phyloP scores from a whole-genome alignment of 1,140 invertebrate genomes.

The Lasioglossum albipes region DNA sequence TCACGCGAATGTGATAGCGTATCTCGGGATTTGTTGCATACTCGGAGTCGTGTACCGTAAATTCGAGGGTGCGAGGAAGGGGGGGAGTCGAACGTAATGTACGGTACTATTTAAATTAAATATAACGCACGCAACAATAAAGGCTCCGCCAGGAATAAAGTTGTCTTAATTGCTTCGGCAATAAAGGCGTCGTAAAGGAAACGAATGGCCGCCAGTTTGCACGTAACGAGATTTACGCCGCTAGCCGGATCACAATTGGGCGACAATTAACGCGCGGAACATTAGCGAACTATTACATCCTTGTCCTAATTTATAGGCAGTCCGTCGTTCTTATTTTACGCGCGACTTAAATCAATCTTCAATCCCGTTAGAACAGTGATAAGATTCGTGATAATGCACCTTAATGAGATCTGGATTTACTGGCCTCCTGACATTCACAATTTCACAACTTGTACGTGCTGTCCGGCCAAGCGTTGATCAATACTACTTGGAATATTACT shows the following conservation, averaged over 20 bases:
- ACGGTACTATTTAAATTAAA: conserved; percentile 4
- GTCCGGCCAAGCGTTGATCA: too few species aligned
- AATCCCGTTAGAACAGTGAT: background rate
- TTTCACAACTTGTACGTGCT: too few species aligned
- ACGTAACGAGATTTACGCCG: conserved; percentile 3
- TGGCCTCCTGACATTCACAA: too few species aligned
- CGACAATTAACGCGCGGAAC: background rate
- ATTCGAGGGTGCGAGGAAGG: background rate
- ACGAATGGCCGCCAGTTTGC: conserved; percentile 3
- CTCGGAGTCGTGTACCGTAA: background rate
- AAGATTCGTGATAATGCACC: too few species aligned
- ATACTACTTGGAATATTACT: too few species aligned
- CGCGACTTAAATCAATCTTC: background rate
- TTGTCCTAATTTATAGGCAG: background rate
- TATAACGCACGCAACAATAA: conserved; percentile 11
- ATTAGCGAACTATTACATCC: background rate
- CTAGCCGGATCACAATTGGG: background rate
- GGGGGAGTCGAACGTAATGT: background rate
- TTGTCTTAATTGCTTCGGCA: conserved; percentile 29
- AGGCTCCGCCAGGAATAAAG: background rate
- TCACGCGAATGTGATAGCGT: background rate
- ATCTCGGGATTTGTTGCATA: conserved; percentile 12
- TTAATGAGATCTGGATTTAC: too few species aligned
- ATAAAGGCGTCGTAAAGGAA: conserved; percentile 17
- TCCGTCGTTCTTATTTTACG: background rate